Evolutionary conservation across 2,797 vertebrate species (phyloP).

Genomic region (Ibycter americanus): DNA sequence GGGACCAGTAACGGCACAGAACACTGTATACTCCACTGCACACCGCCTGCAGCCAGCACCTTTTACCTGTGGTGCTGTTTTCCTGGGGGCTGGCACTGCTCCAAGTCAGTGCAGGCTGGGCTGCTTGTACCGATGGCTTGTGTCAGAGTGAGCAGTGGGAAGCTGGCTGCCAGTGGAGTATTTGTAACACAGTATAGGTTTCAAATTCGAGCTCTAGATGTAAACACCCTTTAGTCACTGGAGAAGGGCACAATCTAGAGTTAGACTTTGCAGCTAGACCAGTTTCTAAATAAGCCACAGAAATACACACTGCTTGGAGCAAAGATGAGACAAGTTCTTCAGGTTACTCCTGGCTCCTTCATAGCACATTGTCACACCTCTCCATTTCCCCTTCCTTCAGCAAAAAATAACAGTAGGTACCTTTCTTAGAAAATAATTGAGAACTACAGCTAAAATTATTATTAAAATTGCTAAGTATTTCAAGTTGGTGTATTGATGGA

Average conservation of each 20-base stretch:
- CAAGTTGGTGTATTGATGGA: neutral
- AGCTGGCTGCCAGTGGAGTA: neutral
- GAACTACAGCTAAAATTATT: neutral
- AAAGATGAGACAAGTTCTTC: neutral
- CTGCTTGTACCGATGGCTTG: fast-evolving
- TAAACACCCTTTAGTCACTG: neutral
- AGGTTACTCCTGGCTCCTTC: neutral
- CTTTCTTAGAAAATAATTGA: neutral
- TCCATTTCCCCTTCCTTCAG: neutral
- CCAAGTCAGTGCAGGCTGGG: neutral
- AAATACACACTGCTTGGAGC: neutral
- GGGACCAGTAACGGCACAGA: neutral
- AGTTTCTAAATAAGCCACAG: neutral
- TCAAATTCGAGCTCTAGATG: neutral
- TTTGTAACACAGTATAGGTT: neutral
- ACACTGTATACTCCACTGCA: neutral
- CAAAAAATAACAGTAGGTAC: neutral
- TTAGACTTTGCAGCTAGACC: neutral
- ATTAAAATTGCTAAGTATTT: neutral
- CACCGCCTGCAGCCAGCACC: neutral
- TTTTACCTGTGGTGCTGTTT: neutral
- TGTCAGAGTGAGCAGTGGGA: fast-evolving
- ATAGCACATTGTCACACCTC: neutral
- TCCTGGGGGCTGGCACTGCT: neutral
- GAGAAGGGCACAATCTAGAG: neutral